Percentiles rank a stretch among this genome's conserved stretches.
phyloP scores from a whole-genome alignment of 2,888 invertebrate genomes.

The Adineta ricciae region DNA sequence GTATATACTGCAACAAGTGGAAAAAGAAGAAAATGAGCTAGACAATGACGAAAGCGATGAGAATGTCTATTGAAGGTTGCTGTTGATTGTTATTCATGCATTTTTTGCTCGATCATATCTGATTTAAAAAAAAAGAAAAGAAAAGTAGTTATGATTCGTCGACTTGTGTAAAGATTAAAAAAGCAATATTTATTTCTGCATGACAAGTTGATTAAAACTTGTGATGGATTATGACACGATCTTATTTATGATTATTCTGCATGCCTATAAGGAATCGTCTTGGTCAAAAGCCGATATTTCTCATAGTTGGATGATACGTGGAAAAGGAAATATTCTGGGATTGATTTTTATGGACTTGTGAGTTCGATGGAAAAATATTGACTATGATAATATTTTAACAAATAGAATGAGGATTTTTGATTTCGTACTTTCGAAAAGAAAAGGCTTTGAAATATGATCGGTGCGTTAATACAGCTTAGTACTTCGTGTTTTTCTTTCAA shows the following conservation, averaged over 20 bases:
- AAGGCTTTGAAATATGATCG: not conserved
- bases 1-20: not conserved
- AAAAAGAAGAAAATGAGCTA: not conserved
- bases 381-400: too few species aligned
- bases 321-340: too few species aligned
- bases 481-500: not conserved
- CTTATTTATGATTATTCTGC: not conserved
- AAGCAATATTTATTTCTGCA: not conserved
- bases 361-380: too few species aligned
- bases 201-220: not conserved
- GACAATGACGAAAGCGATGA: slow-evolving; percentile 12
- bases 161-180: not conserved
- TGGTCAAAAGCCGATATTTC: too few species aligned
- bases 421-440: not conserved
- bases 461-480: not conserved
- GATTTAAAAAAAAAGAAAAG: not conserved
- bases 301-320: too few species aligned
- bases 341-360: too few species aligned
- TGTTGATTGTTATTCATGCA: not conserved
- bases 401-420: not conserved
- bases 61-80: not conserved
- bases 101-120: not conserved
- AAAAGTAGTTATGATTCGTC: not conserved
- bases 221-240: not conserved
- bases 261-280: not conserved